Percentiles rank a stretch among this genome's conserved stretches.
Evolutionary conservation across 53 echinoderm and acorn worm genomes (phyloP).

Genomic region (Temnopleurus reevesii): DNA sequence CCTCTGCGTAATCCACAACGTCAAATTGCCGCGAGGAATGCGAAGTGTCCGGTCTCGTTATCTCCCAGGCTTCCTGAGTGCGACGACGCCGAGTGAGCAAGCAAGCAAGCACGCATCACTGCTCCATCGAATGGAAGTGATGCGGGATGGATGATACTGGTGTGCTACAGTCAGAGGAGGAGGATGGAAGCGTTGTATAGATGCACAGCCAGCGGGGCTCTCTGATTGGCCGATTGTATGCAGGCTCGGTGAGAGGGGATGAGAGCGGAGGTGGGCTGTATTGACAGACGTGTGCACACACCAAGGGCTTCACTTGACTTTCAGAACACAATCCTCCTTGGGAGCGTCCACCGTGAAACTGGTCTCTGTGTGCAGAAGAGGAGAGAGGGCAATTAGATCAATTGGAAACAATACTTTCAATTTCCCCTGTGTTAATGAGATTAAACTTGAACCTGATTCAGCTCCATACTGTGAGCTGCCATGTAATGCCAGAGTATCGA

Average conservation of each 20-base stretch:
- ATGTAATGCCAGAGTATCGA: too few relatives aligned
- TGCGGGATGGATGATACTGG: slow-evolving; percentile 12
- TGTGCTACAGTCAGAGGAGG: background rate
- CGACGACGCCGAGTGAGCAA: background rate
- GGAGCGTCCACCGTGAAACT: background rate
- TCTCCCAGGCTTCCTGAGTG: background rate
- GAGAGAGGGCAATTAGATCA: slow-evolving; percentile 45
- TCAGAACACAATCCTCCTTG: background rate
- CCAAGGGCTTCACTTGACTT: slow-evolving; percentile 19
- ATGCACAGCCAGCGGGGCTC: background rate
- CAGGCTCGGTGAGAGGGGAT: background rate
- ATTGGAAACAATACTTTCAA: slow-evolving; percentile 53
- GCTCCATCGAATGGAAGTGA: background rate
- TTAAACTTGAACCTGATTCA: slow-evolving; percentile 20
- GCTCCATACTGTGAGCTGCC: background rate
- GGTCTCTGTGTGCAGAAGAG: slow-evolving; percentile 29
- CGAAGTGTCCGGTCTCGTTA: slow-evolving; percentile 22
- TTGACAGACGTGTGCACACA: background rate
- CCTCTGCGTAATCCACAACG: background rate
- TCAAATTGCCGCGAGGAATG: slow-evolving; percentile 11
- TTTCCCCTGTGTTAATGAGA: slow-evolving; percentile 42
- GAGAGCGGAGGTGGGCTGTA: background rate
- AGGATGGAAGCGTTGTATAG: background rate
- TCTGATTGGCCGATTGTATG: slow-evolving; percentile 40
- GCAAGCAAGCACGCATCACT: slow-evolving; percentile 14